Percentiles rank a stretch among this genome's conserved stretches.
These are phyloP conservation scores for Mormyrus lacerda DNA, from an alignment of 2,113 vertebrate genomes.

Conservation along the genomic window DNA sequence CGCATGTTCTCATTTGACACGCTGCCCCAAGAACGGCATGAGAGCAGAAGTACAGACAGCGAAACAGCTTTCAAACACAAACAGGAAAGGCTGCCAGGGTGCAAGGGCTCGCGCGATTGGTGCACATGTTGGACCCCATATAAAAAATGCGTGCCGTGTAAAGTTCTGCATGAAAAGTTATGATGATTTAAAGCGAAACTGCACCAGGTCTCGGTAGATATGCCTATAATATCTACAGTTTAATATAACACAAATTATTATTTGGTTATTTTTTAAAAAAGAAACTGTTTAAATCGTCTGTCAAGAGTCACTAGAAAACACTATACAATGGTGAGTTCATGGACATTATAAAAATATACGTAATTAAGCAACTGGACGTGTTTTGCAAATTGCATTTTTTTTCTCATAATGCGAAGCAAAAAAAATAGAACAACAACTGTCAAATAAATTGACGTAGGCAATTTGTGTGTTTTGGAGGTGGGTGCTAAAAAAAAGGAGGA, in stretches of 20 bases:
- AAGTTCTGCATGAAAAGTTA: neutral
- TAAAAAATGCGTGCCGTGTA: neutral
- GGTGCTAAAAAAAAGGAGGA: conserved; percentile 27
- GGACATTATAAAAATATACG: neutral
- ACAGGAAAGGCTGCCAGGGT: neutral
- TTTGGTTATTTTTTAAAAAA: neutral
- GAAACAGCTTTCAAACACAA: conserved; percentile 6
- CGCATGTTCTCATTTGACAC: neutral
- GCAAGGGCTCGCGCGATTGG: neutral
- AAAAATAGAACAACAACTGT: neutral
- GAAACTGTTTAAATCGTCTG: neutral
- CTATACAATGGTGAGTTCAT: neutral
- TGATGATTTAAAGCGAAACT: neutral
- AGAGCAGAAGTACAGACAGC: neutral
- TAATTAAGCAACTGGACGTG: neutral
- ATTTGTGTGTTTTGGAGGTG: neutral
- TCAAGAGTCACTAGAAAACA: neutral
- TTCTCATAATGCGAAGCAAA: neutral
- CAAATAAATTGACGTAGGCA: neutral
- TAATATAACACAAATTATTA: neutral
- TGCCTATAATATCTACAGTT: neutral
- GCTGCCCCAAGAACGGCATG: neutral
- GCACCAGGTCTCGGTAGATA: neutral
- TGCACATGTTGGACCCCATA: neutral
- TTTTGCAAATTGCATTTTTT: neutral